phyloP scores from a whole-genome alignment of 2,797 vertebrate species.

The Coracias cyanogaster region DNA sequence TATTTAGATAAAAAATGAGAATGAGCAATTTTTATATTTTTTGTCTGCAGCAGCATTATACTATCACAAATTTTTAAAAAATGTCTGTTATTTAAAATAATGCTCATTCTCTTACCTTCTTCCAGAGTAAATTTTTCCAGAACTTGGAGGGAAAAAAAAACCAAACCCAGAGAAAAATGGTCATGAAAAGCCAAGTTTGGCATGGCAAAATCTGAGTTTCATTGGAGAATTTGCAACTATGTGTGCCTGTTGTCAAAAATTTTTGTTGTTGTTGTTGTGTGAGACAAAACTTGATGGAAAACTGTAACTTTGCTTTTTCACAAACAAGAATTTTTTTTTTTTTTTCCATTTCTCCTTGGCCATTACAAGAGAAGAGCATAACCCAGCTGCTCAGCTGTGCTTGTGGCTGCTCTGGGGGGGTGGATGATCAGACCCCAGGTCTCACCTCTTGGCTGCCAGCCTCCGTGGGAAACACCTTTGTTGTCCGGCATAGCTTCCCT shows the following conservation, averaged over 20 bases:
- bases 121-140: rapidly evolving
- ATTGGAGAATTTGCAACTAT: not conserved
- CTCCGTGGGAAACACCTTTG: not conserved
- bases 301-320: not conserved
- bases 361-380: not conserved
- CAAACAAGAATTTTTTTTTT: too few species aligned
- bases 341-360: not conserved
- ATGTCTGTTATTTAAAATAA: not conserved
- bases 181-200: not conserved
- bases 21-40: not conserved
- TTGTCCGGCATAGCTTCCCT: rapidly evolving
- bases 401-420: not conserved
- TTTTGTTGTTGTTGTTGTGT: not conserved
- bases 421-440: not conserved
- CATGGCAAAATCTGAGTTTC: not conserved
- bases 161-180: not conserved
- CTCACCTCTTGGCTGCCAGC: not conserved
- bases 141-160: not conserved
- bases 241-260: not conserved
- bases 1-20: not conserved
- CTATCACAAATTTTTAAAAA: too few species aligned
- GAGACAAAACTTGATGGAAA: not conserved
- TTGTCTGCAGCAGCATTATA: not conserved
- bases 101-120: not conserved
- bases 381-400: not conserved